Evolutionary conservation across 2,797 vertebrate species (phyloP), one percentile per base, ranked within the genome.

Genomic region (Darevskia nairensis): DNA sequence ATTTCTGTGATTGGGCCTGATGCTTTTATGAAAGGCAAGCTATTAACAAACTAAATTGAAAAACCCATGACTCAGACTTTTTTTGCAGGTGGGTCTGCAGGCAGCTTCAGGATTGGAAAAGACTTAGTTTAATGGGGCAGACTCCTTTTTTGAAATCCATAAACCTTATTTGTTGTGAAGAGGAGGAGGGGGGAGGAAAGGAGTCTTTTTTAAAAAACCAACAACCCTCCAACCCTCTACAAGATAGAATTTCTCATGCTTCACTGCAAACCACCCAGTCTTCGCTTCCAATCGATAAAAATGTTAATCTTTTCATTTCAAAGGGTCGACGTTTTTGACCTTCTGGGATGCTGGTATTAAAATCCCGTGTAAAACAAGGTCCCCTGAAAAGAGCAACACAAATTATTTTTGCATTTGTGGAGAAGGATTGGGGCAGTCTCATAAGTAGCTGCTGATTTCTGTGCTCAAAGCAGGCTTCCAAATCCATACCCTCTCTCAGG

Each of bases 41-140:
- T 97, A 97, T 97, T 97, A 97, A 97, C 96, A 95, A 96, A 95
- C 96, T 96, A 96, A 97, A 97, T 96, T 97, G 97, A 96, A 97
- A 97, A 97, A 96, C 95, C 95, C 95, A 95, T 95, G 95, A 97
- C 93, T 97, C 95, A 95, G 96, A 94, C 93, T 94, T 96, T 94
- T 61, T 55, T 94, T 21, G 46, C 92, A 75, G 89, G 94, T 94
- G 92, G 95, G 96, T 92, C 93, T 89, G 90, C 82, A 86, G 91
- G 88, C 89, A 84, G 91, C 71, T 95, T 93, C 95, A 95, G 96
- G 93, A 95, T 93, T 93, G 92, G 94, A 95, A 95, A 96, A 95
- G 69, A 93, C 91, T 92, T 91, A 46, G 89, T 96, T 95, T 93
- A 96, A 97, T 96, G 91, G 61, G 19, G n/a, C 76, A 94, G 89